Conservation (phyloP, 2,113 vertebrate species). For the Stictonetta naevosa region DNA sequence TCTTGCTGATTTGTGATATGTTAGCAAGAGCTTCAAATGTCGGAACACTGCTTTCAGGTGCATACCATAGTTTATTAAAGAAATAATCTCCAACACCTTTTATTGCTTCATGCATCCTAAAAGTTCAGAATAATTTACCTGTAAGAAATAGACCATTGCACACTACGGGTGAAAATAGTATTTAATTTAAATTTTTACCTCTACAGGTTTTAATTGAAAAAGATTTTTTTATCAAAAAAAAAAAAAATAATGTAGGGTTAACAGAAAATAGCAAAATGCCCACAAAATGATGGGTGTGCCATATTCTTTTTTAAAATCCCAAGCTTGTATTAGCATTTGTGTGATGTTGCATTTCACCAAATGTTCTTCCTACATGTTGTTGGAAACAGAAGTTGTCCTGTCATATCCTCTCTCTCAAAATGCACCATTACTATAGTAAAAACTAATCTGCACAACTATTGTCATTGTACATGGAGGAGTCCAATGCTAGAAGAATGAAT, state of each 20-base stretch:
- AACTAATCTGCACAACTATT: not conserved
- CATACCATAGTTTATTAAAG: not conserved
- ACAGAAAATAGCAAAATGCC: not conserved
- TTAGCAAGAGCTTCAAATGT: not conserved
- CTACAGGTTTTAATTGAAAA: not conserved
- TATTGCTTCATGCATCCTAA: not conserved
- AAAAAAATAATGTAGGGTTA: not conserved
- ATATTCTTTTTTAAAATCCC: not conserved
- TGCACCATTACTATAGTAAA: not conserved
- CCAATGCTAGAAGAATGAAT: not conserved
- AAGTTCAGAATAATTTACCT: not conserved
- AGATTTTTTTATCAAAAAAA: not conserved
- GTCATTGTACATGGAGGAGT: not conserved
- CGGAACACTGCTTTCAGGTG: not conserved
- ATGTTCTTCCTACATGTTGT: not conserved
- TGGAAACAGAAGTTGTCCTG: not conserved
- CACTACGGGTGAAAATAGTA: not conserved
- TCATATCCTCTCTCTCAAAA: not conserved
- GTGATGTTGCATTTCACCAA: not conserved
- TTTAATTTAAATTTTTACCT: not conserved
- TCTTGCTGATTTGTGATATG: not conserved
- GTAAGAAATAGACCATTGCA: not conserved
- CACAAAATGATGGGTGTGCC: not conserved
- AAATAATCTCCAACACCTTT: not conserved
- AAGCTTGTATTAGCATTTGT: not conserved